These are phyloP conservation scores for Riparia riparia DNA, from an alignment of 2,113 vertebrate genomes.

Conservation along the genomic window DNA sequence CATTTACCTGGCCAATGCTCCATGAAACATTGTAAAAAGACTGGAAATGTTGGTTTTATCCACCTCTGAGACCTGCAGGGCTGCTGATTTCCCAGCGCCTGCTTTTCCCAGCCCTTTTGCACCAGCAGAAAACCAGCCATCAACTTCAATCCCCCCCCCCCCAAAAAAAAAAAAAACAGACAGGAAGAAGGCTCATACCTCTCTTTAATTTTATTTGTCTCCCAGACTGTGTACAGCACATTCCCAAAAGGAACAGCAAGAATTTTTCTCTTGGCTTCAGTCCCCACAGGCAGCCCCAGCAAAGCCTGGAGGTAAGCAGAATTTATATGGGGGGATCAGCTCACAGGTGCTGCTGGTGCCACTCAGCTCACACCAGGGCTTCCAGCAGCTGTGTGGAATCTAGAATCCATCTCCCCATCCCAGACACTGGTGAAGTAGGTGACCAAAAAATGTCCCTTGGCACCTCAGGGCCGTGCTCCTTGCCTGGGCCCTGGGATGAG, in stretches of 20 bases:
- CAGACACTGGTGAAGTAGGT: no score
- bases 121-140: neutral
- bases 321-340: neutral
- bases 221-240: neutral
- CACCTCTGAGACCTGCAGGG: neutral
- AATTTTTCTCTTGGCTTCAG: neutral
- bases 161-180: neutral
- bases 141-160: no score
- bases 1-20: rapidly evolving
- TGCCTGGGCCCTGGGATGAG: neutral
- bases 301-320: rapidly evolving
- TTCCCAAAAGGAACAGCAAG: neutral
- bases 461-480: rapidly evolving
- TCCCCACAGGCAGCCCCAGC: neutral
- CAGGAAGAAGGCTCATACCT: neutral
- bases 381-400: neutral
- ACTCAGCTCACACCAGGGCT: neutral
- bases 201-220: neutral
- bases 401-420: neutral
- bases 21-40: neutral
- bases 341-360: neutral
- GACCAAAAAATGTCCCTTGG: no score
- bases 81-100: neutral
- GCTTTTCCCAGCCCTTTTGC: neutral
- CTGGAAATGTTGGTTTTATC: neutral